Percentiles rank a stretch among this genome's conserved stretches.
These are phyloP conservation scores for Petrolisthes cinctipes DNA, from an alignment of 2,888 invertebrate genomes.

Conservation along the genomic window DNA sequence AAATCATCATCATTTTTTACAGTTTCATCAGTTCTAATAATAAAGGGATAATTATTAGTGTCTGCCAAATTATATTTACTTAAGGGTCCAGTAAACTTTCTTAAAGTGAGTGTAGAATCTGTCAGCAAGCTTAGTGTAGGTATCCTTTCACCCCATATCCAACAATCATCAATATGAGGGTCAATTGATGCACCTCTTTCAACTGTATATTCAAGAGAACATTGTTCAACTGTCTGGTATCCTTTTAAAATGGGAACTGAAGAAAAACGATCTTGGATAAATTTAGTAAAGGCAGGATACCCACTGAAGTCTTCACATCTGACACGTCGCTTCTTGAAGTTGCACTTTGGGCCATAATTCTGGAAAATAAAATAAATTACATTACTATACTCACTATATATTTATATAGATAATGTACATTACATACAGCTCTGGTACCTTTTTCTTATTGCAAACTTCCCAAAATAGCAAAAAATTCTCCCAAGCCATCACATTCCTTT, in stretches of 20 bases:
- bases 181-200: slow-evolving; percentile 93
- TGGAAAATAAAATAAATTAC: slow-evolving; percentile 67
- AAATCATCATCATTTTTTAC: slow-evolving; percentile 35
- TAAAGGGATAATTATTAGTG: slow-evolving; percentile 71
- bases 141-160: slow-evolving; percentile 99
- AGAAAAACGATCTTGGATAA: slow-evolving; percentile 76
- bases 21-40: slow-evolving; percentile 66
- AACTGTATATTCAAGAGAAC: slow-evolving; percentile 93
- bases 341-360: slow-evolving; percentile 98
- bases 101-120: slow-evolving; percentile 86
- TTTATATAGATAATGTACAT: slow-evolving; percentile 61
- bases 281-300: slow-evolving; percentile 84
- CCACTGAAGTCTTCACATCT: slow-evolving; percentile 84
- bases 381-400: slow-evolving; percentile 4
- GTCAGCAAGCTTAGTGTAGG: slow-evolving; percentile 90
- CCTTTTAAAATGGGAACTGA: slow-evolving; percentile 73
- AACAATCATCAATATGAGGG: slow-evolving; percentile 97
- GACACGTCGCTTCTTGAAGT: slow-evolving; percentile 93
- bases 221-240: slow-evolving; percentile 92
- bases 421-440: too few species aligned
- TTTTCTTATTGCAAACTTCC: too few species aligned
- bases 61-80: slow-evolving; percentile 76
- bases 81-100: slow-evolving; percentile 74
- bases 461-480: too few species aligned
- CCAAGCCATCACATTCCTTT: too few species aligned